A percentile compares a stretch with the other conserved stretches of the same genome.
phyloP scores from a whole-genome alignment of 2,888 invertebrate genomes.

The Macropis europaea region DNA sequence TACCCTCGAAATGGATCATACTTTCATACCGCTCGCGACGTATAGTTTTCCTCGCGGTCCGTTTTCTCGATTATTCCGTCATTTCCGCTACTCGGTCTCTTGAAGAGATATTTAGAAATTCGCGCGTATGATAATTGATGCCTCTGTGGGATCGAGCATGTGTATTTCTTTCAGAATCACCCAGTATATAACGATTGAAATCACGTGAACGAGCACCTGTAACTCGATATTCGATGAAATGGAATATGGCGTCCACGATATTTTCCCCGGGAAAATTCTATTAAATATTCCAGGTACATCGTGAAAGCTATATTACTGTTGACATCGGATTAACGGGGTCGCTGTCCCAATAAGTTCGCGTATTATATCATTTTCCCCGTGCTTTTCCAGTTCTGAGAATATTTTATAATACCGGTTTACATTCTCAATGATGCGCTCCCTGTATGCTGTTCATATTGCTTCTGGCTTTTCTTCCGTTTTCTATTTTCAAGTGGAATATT shows the following conservation, averaged over 20 bases:
- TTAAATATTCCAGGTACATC: conserved; percentile 19
- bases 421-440: not conserved
- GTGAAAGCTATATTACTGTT: conserved; percentile 13
- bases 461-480: not conserved
- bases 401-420: not conserved
- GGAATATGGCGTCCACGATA: conserved; percentile 29
- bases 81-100: too few species aligned
- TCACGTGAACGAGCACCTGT: conserved; percentile 12
- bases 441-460: not conserved
- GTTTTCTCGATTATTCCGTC: too few species aligned
- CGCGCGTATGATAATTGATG: too few species aligned
- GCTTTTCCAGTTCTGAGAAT: not conserved
- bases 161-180: too few species aligned
- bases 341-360: not conserved
- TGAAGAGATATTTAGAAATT: too few species aligned
- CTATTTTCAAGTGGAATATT: not conserved
- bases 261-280: conserved; percentile 11
- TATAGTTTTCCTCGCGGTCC: too few species aligned
- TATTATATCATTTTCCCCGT: not conserved
- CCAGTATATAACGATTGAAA: too few species aligned
- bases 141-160: too few species aligned
- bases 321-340: conserved; percentile 16
- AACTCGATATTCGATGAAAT: conserved; percentile 30
- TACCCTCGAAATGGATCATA: not conserved
- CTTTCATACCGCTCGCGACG: not conserved